phyloP scores from a whole-genome alignment of 2,888 invertebrate genomes.

The Leucophenga montana region DNA sequence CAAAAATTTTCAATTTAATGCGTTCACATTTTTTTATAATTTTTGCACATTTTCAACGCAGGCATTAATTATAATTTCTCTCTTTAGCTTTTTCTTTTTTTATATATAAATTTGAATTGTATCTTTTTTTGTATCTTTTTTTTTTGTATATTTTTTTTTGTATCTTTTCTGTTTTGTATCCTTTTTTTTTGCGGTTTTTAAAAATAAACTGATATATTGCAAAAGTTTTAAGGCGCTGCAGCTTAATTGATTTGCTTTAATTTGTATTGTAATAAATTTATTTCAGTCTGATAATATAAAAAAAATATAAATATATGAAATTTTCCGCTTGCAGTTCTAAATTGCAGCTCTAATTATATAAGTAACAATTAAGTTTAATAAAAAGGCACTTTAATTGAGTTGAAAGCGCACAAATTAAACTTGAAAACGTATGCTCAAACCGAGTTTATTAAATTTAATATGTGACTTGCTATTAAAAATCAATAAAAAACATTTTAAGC shows the following conservation, averaged over 20 bases:
- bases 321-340: too few relatives aligned
- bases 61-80: conserved; percentile 23
- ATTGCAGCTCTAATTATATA: too few relatives aligned
- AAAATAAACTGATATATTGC: conserved; percentile 23
- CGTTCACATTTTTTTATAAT: conserved; percentile 34
- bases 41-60: conserved; percentile 29
- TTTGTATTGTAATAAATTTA: conserved; percentile 44
- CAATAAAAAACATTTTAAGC: too few relatives aligned
- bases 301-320: too few relatives aligned
- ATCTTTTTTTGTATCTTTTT: conserved; percentile 11
- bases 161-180: too few relatives aligned
- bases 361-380: too few relatives aligned
- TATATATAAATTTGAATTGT: background rate
- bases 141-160: background rate
- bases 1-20: conserved; percentile 22
- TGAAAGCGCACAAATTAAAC: too few relatives aligned
- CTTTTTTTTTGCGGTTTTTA: background rate
- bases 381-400: too few relatives aligned
- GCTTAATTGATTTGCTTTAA: conserved; percentile 18
- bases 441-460: too few relatives aligned
- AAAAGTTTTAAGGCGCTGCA: conserved; percentile 6
- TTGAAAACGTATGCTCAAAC: too few relatives aligned
- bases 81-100: conserved; percentile 5
- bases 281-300: background rate
- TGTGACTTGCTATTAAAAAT: too few relatives aligned